Evolutionary conservation across 2,888 invertebrate species (phyloP), one percentile per base, ranked within the genome.

Genomic region (Ectemnius continuus): DNA sequence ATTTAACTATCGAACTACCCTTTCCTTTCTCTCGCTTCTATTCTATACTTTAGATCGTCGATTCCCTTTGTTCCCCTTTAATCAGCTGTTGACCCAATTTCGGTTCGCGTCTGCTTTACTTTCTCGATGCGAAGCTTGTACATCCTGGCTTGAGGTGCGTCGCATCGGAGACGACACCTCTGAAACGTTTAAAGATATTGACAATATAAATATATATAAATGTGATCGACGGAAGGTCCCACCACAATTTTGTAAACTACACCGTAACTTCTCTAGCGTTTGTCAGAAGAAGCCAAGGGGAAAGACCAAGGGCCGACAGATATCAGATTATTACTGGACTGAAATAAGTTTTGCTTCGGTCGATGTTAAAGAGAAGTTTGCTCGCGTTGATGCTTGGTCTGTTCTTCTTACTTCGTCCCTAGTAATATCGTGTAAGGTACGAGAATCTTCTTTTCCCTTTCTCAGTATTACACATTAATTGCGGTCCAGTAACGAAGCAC

Each of bases 231-330:
- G 66, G 67, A 78, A 76, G 73, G 73, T 76, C 67, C 67, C 73
- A 70, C 70, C 76, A 78, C 76, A 76, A 73, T 78, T 78, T 78
- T 76, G 62, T 78, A 78, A 78, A 76, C 69, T 78, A 73, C 76
- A 62, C 75, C 76, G 71, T 75, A 36, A 75, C 75, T 76, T 77
- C 77, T 77, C 75, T 72, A 77, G 76, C 28, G 20, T 75, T 66
- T 75, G 71, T 60, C 71, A 70, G 48, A 61, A n/a, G 69, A 46
- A 47, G 64, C 72, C 69, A 28, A 60, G 45, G 66, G 76, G 56
- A 72, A 70, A 48, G 45, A 46, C 52, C 23, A 61, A 67, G 59
- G 8, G 16, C 18, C n/a, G 20, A 47, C 1, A 16, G 20, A 36
- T 11, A 36, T 1, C 36, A 11, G 36, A 36, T n/a, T n/a, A 36